Percentiles rank a stretch among this genome's conserved stretches.
Conservation (phyloP, 2,888 invertebrate species). For the Rhyacophila evoluta region DNA sequence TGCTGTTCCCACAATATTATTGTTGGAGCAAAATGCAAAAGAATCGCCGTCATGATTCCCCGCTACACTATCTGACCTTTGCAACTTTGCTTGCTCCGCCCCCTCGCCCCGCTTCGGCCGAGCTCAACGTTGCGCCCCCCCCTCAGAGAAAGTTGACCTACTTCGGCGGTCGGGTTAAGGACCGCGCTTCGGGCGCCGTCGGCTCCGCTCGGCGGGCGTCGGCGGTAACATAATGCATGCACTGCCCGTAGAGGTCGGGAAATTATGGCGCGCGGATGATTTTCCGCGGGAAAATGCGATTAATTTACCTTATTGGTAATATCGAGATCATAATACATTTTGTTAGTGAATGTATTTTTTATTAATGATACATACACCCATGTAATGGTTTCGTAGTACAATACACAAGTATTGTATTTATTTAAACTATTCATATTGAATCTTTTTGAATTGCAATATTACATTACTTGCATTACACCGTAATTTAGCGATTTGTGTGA, state of each 20-base stretch:
- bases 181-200: constrained; percentile 33
- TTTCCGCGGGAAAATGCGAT: neutral
- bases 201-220: constrained; percentile 34
- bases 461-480: no score
- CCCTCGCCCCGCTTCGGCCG: neutral
- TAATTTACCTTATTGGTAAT: no score
- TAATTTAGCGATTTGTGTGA: no score
- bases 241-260: neutral
- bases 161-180: constrained; percentile 36
- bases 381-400: no score
- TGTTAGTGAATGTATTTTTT: no score
- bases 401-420: no score
- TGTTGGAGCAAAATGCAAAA: constrained; percentile 13
- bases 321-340: no score
- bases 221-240: constrained; percentile 20
- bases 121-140: neutral
- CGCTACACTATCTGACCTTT: constrained; percentile 28
- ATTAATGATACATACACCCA: no score
- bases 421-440: no score
- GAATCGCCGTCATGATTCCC: constrained; percentile 8
- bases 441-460: no score
- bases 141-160: constrained; percentile 47
- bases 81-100: neutral
- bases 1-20: neutral
- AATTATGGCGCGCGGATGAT: neutral